phyloP scores from a whole-genome alignment of 1,140 invertebrate species.

The Dufourea novaeangliae region DNA sequence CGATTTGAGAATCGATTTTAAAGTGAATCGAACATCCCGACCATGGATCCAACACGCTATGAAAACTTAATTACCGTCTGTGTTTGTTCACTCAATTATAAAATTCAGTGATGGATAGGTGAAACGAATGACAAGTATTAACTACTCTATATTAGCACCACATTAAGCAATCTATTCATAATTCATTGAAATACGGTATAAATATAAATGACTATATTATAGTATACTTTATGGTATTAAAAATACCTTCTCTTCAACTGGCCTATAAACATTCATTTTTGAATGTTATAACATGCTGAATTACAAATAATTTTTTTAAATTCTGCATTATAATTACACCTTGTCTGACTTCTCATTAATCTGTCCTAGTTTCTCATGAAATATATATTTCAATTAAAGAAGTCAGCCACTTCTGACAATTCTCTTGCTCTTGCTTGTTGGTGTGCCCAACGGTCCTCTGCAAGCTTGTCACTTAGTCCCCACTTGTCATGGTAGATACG shows the following conservation, averaged over 20 bases:
- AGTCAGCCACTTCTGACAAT: slow-evolving; percentile 88
- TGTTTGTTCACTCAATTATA: not conserved
- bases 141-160: slow-evolving; percentile 20
- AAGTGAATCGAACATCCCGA: no score
- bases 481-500: slow-evolving; percentile 90
- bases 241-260: slow-evolving; percentile 34
- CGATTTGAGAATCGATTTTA: no score
- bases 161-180: slow-evolving; percentile 21
- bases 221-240: slow-evolving; percentile 28
- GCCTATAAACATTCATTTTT: slow-evolving; percentile 1
- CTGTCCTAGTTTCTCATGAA: no score
- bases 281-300: not conserved
- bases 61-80: not conserved
- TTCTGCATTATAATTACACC: not conserved
- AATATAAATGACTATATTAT: slow-evolving; percentile 26
- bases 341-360: not conserved
- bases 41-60: no score
- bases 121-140: not conserved
- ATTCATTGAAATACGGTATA: slow-evolving; percentile 11
- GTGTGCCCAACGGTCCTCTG: slow-evolving; percentile 90
- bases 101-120: not conserved
- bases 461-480: slow-evolving; percentile 86
- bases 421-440: slow-evolving; percentile 89
- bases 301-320: slow-evolving; percentile 11
- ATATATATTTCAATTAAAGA: slow-evolving; percentile 80